These are phyloP conservation scores for Beris morrisii DNA, from an alignment of 2,888 invertebrate genomes.

Conservation along the genomic window DNA sequence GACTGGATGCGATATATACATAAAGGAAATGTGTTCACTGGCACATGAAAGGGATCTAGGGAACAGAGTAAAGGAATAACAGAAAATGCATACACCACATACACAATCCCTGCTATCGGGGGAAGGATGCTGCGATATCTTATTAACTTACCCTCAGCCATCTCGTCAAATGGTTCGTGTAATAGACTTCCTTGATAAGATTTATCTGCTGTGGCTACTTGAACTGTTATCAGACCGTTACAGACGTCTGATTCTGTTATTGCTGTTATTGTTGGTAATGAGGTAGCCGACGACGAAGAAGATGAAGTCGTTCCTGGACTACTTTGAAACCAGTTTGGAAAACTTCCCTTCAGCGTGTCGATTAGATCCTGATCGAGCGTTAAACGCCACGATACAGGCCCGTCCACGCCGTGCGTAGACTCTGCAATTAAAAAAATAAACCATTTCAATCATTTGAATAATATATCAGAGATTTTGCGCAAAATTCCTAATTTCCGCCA, in stretches of 20 bases:
- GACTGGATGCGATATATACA: too few species aligned
- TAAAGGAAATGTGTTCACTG: too few species aligned
- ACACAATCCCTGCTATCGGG: too few species aligned
- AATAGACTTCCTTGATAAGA: slow-evolving; percentile 52
- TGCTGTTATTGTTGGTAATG: slow-evolving; percentile 51
- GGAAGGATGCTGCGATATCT: neutral
- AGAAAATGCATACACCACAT: too few species aligned
- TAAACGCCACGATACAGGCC: slow-evolving; percentile 85
- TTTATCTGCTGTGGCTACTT: slow-evolving; percentile 46
- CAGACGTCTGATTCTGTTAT: slow-evolving; percentile 46
- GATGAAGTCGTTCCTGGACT: slow-evolving; percentile 45
- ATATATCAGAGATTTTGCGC: neutral
- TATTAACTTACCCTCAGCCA: slow-evolving; percentile 52
- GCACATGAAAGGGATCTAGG: too few species aligned
- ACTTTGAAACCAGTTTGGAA: slow-evolving; percentile 89
- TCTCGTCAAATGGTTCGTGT: slow-evolving; percentile 55
- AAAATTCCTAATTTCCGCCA: neutral
- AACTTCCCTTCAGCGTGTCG: slow-evolving; percentile 88
- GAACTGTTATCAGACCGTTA: slow-evolving; percentile 51
- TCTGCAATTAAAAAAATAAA: slow-evolving; percentile 60
- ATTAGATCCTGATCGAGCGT: slow-evolving; percentile 90
- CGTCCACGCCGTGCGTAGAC: slow-evolving; percentile 73
- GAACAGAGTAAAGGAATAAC: too few species aligned
- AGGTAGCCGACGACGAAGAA: slow-evolving; percentile 44
- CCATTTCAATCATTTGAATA: neutral